Evolutionary conservation across 1,140 invertebrate species (phyloP).

Genomic region (Hyles vespertilio): DNA sequence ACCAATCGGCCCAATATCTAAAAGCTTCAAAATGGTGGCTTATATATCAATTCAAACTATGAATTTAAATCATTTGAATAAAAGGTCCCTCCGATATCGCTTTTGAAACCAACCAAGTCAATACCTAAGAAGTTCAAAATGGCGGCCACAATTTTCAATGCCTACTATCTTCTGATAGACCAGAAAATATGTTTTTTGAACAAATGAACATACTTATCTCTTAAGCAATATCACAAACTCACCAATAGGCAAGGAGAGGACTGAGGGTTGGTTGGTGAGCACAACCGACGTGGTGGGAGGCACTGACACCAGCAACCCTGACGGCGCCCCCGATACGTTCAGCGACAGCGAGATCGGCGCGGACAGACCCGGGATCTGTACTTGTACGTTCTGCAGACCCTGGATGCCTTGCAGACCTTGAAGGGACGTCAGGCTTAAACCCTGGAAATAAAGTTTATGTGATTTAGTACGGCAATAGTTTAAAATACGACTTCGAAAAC

Average conservation of each 20-base stretch:
- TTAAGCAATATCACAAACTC: slow-evolving; percentile 46
- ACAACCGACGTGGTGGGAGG: slow-evolving; percentile 77
- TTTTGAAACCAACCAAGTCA: no score
- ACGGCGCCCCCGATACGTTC: slow-evolving; percentile 78
- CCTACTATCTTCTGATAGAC: no score
- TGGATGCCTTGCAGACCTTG: slow-evolving; percentile 82
- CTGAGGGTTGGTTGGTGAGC: slow-evolving; percentile 73
- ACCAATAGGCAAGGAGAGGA: slow-evolving; percentile 79
- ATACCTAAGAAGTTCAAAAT: no score
- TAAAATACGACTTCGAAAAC: no score
- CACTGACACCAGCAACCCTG: slow-evolving; percentile 70
- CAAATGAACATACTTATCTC: background rate
- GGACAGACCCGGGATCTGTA: slow-evolving; percentile 86
- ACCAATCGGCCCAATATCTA: no score
- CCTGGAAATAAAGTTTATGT: slow-evolving; percentile 76
- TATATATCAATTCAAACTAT: no score
- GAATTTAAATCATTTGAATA: no score
- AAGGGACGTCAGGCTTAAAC: slow-evolving; percentile 86
- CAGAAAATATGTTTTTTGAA: background rate
- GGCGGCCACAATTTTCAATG: no score
- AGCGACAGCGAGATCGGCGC: slow-evolving; percentile 87
- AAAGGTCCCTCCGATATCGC: no score
- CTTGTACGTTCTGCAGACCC: slow-evolving; percentile 87
- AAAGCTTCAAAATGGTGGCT: no score
- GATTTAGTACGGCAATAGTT: background rate